Evolutionary conservation across 2,888 invertebrate species (phyloP).

Genomic region (Torymus tubicola): DNA sequence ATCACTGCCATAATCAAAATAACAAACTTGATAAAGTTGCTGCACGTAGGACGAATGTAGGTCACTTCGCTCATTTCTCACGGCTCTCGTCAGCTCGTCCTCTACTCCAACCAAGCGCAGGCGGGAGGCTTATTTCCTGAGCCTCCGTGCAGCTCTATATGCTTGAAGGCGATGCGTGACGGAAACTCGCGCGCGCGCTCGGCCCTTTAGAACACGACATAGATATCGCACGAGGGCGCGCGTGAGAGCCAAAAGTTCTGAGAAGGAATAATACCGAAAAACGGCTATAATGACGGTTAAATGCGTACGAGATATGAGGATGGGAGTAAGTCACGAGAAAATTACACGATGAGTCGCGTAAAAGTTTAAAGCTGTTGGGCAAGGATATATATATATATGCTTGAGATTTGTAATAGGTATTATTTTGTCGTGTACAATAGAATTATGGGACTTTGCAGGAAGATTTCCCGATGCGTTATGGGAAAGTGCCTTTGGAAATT

Average conservation of each 20-base stretch:
- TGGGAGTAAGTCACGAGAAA: constrained; percentile 14
- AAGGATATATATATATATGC: constrained; percentile 40
- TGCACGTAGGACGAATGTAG: constrained; percentile 13
- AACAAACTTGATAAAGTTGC: too few species aligned
- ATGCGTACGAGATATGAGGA: neutral
- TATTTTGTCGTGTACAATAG: constrained; percentile 12
- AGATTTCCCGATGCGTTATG: neutral
- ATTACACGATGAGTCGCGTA: constrained; percentile 33
- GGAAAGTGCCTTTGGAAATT: constrained; percentile 11
- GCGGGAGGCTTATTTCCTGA: constrained; percentile 37
- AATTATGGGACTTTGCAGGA: constrained; percentile 17
- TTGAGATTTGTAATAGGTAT: constrained; percentile 3
- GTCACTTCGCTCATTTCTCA: constrained; percentile 32
- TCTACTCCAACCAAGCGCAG: constrained; percentile 5
- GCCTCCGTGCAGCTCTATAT: neutral
- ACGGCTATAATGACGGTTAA: constrained; percentile 23
- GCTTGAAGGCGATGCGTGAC: neutral
- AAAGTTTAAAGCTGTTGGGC: constrained; percentile 30
- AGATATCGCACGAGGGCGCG: constrained; percentile 26
- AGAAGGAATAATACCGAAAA: constrained; percentile 15
- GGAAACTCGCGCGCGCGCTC: constrained; percentile 1
- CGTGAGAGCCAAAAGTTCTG: constrained; percentile 31
- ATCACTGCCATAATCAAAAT: too few species aligned
- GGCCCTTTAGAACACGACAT: constrained; percentile 37
- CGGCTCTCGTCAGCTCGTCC: constrained; percentile 3